phyloP scores from a whole-genome alignment of 2,888 invertebrate genomes.

The Falcaria lacertinaria region DNA sequence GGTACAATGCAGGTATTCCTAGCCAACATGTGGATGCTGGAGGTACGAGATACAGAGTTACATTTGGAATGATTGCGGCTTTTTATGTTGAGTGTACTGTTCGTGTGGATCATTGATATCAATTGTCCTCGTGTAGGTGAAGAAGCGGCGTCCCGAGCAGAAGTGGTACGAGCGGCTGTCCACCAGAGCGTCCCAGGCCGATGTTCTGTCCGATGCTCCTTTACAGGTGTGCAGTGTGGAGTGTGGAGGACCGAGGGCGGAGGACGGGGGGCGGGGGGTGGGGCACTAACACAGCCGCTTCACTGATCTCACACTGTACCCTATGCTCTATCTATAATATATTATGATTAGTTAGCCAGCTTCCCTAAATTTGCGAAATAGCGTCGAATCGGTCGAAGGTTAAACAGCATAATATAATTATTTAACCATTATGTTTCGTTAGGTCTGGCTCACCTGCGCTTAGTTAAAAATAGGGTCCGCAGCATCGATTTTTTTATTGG shows the following conservation, averaged over 20 bases:
- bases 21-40: too few relatives aligned
- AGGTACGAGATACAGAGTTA: too few relatives aligned
- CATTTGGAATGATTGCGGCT: too few relatives aligned
- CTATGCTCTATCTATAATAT: background rate
- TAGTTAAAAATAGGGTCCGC: too few relatives aligned
- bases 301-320: background rate
- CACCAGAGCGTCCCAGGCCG: constrained; percentile 40
- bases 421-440: too few relatives aligned
- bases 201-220: constrained; percentile 48
- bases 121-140: constrained; percentile 42
- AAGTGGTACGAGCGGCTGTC: constrained; percentile 73
- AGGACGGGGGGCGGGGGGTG: constrained; percentile 8
- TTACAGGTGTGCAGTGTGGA: constrained; percentile 51
- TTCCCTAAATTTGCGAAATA: background rate
- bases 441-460: too few relatives aligned
- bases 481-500: too few relatives aligned
- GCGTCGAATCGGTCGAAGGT: too few relatives aligned
- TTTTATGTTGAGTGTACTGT: too few relatives aligned
- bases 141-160: constrained; percentile 49
- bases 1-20: too few relatives aligned
- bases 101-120: background rate
- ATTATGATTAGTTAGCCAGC: too few relatives aligned
- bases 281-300: constrained; percentile 24
- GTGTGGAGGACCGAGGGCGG: constrained; percentile 16
- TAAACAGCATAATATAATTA: too few relatives aligned